phyloP scores from a whole-genome alignment of 2,888 invertebrate species.

The Gastracanthus pulcherrimus region DNA sequence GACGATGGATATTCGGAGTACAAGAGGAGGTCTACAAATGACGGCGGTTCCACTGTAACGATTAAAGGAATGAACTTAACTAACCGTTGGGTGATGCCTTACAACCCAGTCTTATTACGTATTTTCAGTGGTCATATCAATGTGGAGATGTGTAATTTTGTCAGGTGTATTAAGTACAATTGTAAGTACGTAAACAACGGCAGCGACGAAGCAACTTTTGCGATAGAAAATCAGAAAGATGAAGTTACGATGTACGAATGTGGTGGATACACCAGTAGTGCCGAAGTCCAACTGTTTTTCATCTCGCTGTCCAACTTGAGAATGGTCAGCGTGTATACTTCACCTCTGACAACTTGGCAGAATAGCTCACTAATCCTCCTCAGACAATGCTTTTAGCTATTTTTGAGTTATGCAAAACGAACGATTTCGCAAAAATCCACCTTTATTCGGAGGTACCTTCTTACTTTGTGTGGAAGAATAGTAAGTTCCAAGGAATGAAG shows the following conservation, averaged over 20 bases:
- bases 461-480: too few relatives aligned
- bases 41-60: too few relatives aligned
- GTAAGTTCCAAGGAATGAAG: conserved; percentile 32
- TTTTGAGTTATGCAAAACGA: conserved; percentile 69
- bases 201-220: conserved; percentile 60
- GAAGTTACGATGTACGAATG: conserved; percentile 56
- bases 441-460: conserved; percentile 63
- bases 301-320: conserved; percentile 66
- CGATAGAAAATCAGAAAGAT: too few relatives aligned
- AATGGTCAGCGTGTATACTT: conserved; percentile 66
- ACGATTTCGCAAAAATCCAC: conserved; percentile 71
- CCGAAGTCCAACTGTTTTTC: conserved; percentile 61
- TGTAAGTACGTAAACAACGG: conserved; percentile 69
- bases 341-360: conserved; percentile 57
- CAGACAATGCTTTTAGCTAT: conserved; percentile 66
- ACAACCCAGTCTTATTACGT: too few relatives aligned
- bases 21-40: too few relatives aligned
- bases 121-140: too few relatives aligned
- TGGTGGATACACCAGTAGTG: conserved; percentile 59
- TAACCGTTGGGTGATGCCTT: too few relatives aligned
- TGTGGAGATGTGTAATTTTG: too few relatives aligned
- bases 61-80: too few relatives aligned
- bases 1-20: too few relatives aligned
- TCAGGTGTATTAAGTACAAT: conserved; percentile 68
- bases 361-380: conserved; percentile 38